A percentile compares a stretch with the other conserved stretches of the same genome.
phyloP scores from a whole-genome alignment of 2,888 invertebrate genomes.

The Diabrotica balteata region DNA sequence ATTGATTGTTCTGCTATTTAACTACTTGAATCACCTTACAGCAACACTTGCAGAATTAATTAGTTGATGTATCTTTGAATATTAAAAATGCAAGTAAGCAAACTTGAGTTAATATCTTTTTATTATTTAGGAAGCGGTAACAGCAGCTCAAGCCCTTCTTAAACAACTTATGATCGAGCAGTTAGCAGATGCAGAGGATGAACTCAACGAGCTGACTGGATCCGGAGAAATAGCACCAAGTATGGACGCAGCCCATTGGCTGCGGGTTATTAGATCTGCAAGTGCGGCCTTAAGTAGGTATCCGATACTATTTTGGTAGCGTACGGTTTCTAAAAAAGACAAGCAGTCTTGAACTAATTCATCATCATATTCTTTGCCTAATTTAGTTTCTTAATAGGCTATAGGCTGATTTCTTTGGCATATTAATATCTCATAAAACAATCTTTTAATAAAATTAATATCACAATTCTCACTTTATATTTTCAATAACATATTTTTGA shows the following conservation, averaged over 20 bases:
- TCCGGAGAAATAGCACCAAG: constrained; percentile 58
- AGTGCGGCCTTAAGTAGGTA: constrained; percentile 55
- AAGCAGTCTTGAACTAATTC: background rate
- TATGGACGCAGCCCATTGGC: constrained; percentile 58
- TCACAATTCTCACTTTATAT: no score
- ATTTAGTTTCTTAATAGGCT: constrained; percentile 11
- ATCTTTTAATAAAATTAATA: no score
- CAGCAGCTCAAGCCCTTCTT: constrained; percentile 85
- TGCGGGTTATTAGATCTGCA: constrained; percentile 55
- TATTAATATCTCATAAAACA: no score
- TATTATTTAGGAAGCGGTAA: constrained; percentile 77
- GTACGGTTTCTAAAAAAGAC: no score
- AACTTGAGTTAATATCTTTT: background rate
- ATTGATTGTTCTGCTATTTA: no score
- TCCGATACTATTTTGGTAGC: background rate
- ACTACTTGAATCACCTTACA: no score
- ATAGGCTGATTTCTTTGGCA: no score
- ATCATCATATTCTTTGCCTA: background rate
- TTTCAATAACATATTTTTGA: no score
- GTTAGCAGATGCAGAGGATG: constrained; percentile 66
- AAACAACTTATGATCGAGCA: constrained; percentile 89
- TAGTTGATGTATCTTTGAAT: no score
- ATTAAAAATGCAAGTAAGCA: no score
- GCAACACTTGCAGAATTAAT: no score
- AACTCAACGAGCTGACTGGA: constrained; percentile 65